Evolutionary conservation across 2,888 invertebrate genomes (phyloP).

Genomic region (Portevinia maculata): DNA sequence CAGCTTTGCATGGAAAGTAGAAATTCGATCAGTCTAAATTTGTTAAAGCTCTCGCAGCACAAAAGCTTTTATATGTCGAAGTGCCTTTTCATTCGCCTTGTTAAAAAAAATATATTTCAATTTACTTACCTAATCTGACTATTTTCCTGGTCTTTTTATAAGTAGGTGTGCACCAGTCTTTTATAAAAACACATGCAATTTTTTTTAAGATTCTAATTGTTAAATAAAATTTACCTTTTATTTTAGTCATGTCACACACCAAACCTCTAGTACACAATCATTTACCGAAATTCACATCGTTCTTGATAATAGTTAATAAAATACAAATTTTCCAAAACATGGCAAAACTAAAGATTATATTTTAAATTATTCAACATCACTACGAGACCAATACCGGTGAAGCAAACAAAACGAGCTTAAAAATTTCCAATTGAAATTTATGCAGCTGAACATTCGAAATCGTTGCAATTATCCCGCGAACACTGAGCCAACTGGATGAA

Average conservation of each 20-base stretch:
- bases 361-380: conserved; percentile 3
- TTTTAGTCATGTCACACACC: conserved; percentile 7
- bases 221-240: conserved; percentile 22
- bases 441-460: conserved; percentile 2
- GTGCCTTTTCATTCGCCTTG: too few species aligned
- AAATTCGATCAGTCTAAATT: too few species aligned
- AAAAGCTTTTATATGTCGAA: too few species aligned
- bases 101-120: too few species aligned
- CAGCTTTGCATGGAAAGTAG: too few species aligned
- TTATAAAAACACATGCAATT: neutral
- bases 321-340: conserved; percentile 2
- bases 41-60: too few species aligned
- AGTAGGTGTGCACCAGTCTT: too few species aligned
- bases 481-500: conserved; percentile 31
- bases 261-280: conserved; percentile 6
- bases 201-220: too few species aligned
- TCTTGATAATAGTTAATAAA: conserved; percentile 10
- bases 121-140: too few species aligned
- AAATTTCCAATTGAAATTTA: neutral
- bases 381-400: neutral
- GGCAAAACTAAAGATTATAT: neutral
- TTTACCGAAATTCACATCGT: conserved; percentile 1
- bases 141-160: too few species aligned
- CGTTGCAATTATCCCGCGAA: conserved; percentile 23
- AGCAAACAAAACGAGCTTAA: neutral